Evolutionary conservation across 2,888 invertebrate species (phyloP).

Genomic region (Sminthurides aquaticus): DNA sequence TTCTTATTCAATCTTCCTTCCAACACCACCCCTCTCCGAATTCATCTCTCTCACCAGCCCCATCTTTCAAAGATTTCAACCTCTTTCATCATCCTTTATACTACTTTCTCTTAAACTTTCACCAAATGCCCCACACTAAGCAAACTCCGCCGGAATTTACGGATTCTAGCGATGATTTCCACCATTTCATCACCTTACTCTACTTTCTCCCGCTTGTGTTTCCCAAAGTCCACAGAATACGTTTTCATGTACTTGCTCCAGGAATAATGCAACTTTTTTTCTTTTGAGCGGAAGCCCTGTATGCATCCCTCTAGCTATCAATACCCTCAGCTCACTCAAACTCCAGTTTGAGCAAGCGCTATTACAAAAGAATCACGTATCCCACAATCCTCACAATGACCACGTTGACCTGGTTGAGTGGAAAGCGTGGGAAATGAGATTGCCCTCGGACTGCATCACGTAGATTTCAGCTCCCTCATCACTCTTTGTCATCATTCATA

Average conservation of each 20-base stretch:
- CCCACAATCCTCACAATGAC: not conserved
- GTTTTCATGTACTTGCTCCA: not conserved
- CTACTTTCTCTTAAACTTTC: not conserved
- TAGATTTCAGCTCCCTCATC: not conserved
- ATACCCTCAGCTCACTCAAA: too few species aligned
- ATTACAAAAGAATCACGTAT: not conserved
- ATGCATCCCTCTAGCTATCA: too few species aligned
- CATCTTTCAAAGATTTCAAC: too few species aligned
- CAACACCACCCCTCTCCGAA: not conserved
- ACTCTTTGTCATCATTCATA: not conserved
- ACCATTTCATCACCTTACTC: not conserved
- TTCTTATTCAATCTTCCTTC: too few species aligned
- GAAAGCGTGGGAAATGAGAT: not conserved
- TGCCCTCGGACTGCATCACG: not conserved
- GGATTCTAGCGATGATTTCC: not conserved
- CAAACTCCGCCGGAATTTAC: not conserved
- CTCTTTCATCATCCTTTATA: not conserved
- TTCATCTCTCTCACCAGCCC: not conserved
- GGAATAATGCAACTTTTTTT: too few species aligned
- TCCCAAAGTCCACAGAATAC: not conserved
- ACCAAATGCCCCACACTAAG: not conserved
- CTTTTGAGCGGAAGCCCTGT: too few species aligned
- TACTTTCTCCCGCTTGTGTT: not conserved
- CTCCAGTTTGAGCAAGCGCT: not conserved
- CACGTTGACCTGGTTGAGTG: not conserved